Evolutionary conservation across 2,888 invertebrate species (phyloP).

Genomic region (Podabrus alpinus): DNA sequence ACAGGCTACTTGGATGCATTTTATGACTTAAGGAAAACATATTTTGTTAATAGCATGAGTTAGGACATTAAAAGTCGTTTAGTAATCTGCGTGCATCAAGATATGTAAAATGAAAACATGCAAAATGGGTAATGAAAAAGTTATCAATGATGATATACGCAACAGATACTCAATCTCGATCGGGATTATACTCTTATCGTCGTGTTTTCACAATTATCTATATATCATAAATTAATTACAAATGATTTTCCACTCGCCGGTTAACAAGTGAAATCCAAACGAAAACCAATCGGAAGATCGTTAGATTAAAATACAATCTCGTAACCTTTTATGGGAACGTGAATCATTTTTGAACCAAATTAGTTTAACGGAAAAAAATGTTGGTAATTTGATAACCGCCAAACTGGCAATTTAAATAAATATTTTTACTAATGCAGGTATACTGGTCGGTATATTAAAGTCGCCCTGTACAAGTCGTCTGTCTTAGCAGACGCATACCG

Average conservation of each 20-base stretch:
- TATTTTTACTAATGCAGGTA: background rate
- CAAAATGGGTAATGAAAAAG: slow-evolving; percentile 52
- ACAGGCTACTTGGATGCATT: slow-evolving; percentile 37
- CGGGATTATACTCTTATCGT: slow-evolving; percentile 27
- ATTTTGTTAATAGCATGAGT: slow-evolving; percentile 55
- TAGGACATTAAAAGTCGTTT: slow-evolving; percentile 54
- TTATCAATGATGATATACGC: slow-evolving; percentile 30
- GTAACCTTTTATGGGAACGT: background rate
- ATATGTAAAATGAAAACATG: slow-evolving; percentile 56
- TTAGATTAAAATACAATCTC: background rate
- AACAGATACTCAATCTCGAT: slow-evolving; percentile 35
- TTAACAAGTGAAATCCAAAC: background rate
- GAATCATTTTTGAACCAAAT: background rate
- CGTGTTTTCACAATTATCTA: background rate
- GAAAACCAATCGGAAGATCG: background rate
- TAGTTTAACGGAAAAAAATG: background rate
- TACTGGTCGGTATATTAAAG: slow-evolving; percentile 11
- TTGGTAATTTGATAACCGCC: background rate
- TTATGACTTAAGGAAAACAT: slow-evolving; percentile 42
- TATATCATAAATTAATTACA: background rate
- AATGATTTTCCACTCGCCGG: background rate
- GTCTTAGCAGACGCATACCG: slow-evolving; percentile 43
- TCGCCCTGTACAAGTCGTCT: slow-evolving; percentile 46
- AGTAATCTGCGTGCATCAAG: slow-evolving; percentile 56
- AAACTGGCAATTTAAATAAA: background rate